A percentile compares a stretch with the other conserved stretches of the same genome.
phyloP scores from a whole-genome alignment of 1,140 invertebrate genomes.

The Kradibia gibbosae region DNA sequence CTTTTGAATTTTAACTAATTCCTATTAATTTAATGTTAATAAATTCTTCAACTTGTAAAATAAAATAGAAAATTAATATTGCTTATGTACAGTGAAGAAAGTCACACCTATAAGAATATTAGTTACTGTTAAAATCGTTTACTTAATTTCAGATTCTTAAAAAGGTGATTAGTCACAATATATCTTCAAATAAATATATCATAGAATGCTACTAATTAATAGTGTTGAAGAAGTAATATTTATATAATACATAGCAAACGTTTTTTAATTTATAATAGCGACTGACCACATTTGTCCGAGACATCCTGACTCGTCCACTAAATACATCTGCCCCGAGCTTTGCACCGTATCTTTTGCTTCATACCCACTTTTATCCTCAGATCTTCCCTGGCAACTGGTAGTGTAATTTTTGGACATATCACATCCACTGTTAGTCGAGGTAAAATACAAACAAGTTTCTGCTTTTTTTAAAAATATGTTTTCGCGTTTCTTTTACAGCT shows the following conservation, averaged over 20 bases:
- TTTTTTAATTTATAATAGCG: conserved; percentile 44
- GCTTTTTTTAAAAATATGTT: neutral
- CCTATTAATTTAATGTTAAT: too few relatives aligned
- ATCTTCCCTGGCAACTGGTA: conserved; percentile 62
- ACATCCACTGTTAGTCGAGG: conserved; percentile 55
- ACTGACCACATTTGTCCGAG: conserved; percentile 69
- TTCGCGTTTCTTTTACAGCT: neutral
- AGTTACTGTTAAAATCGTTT: too few relatives aligned
- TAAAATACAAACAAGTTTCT: conserved; percentile 6
- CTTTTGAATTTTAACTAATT: too few relatives aligned
- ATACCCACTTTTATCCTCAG: conserved; percentile 64
- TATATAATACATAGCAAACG: conserved; percentile 21
- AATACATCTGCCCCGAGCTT: conserved; percentile 65
- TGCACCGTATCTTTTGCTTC: conserved; percentile 64
- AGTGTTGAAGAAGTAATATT: conserved; percentile 29
- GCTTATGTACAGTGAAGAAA: too few relatives aligned
- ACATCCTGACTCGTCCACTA: conserved; percentile 65
- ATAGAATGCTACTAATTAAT: neutral
- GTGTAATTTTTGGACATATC: conserved; percentile 57
- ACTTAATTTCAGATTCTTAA: too few relatives aligned
- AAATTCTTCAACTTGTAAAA: too few relatives aligned
- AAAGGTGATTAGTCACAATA: neutral
- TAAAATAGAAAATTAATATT: too few relatives aligned
- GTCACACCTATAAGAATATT: too few relatives aligned
- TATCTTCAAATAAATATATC: neutral